Percentiles rank a stretch among this genome's conserved stretches.
Evolutionary conservation across 2,888 invertebrate genomes (phyloP).

Genomic region (Hirudinaria manillensis): DNA sequence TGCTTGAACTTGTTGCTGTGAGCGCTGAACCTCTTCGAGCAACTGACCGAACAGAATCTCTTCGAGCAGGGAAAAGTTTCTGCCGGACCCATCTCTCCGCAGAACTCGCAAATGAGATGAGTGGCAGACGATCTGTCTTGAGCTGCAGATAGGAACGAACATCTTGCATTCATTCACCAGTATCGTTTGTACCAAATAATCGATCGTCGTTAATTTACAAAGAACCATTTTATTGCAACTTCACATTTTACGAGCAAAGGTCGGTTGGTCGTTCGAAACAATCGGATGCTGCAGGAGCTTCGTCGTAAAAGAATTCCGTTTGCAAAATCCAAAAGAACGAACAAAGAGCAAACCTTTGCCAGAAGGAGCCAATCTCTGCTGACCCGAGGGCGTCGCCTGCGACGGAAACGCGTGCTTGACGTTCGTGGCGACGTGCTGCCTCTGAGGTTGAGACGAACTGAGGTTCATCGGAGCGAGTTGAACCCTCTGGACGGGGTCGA

Average conservation of each 20-base stretch:
- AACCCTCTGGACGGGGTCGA: background rate
- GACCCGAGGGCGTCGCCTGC: background rate
- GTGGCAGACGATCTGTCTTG: constrained; percentile 3
- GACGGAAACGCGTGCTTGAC: background rate
- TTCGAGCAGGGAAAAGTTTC: constrained; percentile 66
- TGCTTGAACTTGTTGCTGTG: constrained; percentile 31
- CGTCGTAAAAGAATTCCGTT: too few species aligned
- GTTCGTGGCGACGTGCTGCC: constrained; percentile 13
- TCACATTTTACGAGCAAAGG: too few species aligned
- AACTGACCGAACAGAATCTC: constrained; percentile 69
- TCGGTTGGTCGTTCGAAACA: too few species aligned
- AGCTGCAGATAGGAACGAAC: background rate
- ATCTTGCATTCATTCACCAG: too few species aligned
- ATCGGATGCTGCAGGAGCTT: too few species aligned
- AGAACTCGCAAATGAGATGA: constrained; percentile 63
- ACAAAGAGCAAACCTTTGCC: background rate
- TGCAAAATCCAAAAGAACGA: too few species aligned
- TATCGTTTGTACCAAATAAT: background rate
- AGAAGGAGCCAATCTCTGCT: background rate
- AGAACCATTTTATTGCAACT: too few species aligned
- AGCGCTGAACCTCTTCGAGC: constrained; percentile 62
- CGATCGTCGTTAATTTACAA: background rate
- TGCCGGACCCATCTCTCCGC: constrained; percentile 65
- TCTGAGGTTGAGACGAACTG: background rate
- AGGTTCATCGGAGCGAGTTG: background rate